Base-by-base conservation (phyloP, 35 echinoderm and acorn worm genomes). In the Holothuria glaberrima region DNA sequence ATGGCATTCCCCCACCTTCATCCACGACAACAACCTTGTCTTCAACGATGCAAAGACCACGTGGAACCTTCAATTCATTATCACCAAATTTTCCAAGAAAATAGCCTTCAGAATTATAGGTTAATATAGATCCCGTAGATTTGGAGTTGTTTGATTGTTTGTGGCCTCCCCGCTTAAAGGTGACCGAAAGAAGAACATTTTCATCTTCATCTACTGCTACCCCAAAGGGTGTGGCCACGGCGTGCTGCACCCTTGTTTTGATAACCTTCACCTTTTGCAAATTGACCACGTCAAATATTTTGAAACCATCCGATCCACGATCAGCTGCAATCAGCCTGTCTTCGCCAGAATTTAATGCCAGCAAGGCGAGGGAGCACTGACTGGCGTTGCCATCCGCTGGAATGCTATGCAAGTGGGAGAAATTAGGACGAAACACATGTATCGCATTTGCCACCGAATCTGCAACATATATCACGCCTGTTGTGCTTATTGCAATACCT, bases 41-140 rank as follows among this genome's bases (percentile, higher is more conserved):
- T 3, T 67, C 63, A 67, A 4, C 4, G 16, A 67, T 20, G n/a
- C 48, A 57, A 57, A 83, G 48, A n/a, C 79, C 79, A 83, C 79
- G 79, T 12, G 79, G 79, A 48, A 26, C 12, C 9, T 52, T 46
- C 79, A 83, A 48, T 27, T 83, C 79, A 20, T 58, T 44, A 0
- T 83, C 79, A 59, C 79, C 79, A 10, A 83, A 21, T 28, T 45
- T 83, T 9, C 79, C 79, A 14, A 83, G 79, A 59, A n/a, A 83
- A 33, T 83, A 83, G 13, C 79, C 79, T 58, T 59, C 56, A 33
- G 48, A 46, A 18, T 44, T 46, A 20, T 83, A 83, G 20, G 20
- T 34, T 13, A 48, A 58, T 6, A 83, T 34, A 28, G 48, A 45
- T 9, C 79, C 79, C 9, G 22, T 46, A 46, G 4, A 10, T 4